Conservation (phyloP, 2,113 vertebrate genomes). For the Leucosticte australis region DNA sequence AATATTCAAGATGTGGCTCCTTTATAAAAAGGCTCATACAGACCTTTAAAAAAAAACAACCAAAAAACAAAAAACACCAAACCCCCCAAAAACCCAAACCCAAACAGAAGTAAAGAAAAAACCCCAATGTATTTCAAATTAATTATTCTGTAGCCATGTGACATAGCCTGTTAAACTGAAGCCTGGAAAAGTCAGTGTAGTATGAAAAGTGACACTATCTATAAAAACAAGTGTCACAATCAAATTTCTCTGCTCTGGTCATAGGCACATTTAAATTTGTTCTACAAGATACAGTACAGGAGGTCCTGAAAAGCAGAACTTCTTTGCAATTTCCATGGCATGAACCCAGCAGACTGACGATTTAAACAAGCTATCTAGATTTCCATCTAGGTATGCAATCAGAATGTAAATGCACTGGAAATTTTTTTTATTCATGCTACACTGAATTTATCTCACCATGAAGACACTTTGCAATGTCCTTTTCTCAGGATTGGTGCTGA, state of each 20-base stretch:
- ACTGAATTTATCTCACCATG: constrained; percentile 81
- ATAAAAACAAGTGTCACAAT: background rate
- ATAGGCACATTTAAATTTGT: background rate
- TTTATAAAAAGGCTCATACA: background rate
- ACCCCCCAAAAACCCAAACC: background rate
- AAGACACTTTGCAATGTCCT: constrained; percentile 75
- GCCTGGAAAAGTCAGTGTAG: background rate
- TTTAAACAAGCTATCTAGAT: constrained; percentile 80
- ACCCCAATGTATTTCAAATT: background rate
- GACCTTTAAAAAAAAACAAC: background rate
- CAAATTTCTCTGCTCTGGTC: background rate
- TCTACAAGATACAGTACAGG: background rate
- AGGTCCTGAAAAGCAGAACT: constrained; percentile 7
- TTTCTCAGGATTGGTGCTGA: constrained; percentile 66
- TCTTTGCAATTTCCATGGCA: constrained; percentile 66
- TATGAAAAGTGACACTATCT: background rate
- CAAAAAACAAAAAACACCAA: background rate
- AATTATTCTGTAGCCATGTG: background rate
- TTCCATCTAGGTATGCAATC: constrained; percentile 77
- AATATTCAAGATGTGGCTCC: background rate
- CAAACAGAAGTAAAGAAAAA: background rate
- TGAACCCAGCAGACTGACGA: constrained; percentile 77
- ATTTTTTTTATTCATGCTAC: constrained; percentile 83
- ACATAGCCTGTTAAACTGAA: background rate
- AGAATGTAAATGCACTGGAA: constrained; percentile 82